These are phyloP conservation scores for Hirtodrosophila histrioides DNA, from an alignment of 2,888 invertebrate genomes.

Conservation along the genomic window DNA sequence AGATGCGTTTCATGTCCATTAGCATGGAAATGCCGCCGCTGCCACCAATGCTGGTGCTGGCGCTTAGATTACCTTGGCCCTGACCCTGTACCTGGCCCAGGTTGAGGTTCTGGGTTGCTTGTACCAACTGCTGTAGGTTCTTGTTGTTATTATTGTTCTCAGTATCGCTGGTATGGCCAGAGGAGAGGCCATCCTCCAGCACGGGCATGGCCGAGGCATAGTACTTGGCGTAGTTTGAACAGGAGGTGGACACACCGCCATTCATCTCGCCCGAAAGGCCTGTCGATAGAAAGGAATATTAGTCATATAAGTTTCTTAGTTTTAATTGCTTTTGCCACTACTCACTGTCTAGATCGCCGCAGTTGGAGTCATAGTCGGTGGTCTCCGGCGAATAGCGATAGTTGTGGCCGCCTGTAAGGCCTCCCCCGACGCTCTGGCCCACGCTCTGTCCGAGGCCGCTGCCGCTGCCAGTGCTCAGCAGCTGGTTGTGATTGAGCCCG, in stretches of 20 bases:
- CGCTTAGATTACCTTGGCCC: conserved; percentile 46
- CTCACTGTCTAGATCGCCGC: conserved; percentile 93
- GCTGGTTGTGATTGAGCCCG: conserved; percentile 83
- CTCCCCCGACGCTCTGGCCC: conserved; percentile 49
- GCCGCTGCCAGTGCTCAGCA: conserved; percentile 66
- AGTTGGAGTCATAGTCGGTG: conserved; percentile 95
- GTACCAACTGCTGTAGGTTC: conserved; percentile 53
- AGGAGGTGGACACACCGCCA: conserved; percentile 87
- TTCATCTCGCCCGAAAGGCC: conserved; percentile 85
- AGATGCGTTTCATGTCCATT: conserved; percentile 83
- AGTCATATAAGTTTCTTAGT: background rate
- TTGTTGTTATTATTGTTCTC: conserved; percentile 88
- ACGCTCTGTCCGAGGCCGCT: conserved; percentile 82
- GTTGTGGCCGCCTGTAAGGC: conserved; percentile 84
- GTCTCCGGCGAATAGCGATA: conserved; percentile 96
- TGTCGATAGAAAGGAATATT: conserved; percentile 41
- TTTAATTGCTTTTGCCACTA: conserved; percentile 4
- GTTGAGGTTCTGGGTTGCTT: conserved; percentile 13
- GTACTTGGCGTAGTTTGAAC: conserved; percentile 87
- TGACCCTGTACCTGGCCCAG: conserved; percentile 11
- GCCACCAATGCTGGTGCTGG: conserved; percentile 64
- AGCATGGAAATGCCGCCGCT: conserved; percentile 82
- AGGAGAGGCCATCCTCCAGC: conserved; percentile 96
- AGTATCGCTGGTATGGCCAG: conserved; percentile 96
- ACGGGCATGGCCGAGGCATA: conserved; percentile 94